Conservation (phyloP, 2,888 invertebrate species). For the Zonitis immaculata region DNA sequence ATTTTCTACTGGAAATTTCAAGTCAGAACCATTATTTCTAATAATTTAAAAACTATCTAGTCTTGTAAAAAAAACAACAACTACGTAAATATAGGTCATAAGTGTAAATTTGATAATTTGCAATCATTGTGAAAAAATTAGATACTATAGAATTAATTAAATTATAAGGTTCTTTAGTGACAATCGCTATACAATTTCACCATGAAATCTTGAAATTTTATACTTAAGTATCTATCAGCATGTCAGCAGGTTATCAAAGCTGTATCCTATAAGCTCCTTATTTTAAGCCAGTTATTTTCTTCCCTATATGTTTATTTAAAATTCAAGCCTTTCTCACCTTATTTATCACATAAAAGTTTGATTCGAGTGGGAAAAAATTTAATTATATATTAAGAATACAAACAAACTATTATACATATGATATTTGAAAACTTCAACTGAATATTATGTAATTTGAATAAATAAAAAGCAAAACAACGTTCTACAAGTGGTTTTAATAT, state of each 20-base stretch:
- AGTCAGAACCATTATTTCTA: background rate
- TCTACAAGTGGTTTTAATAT: constrained; percentile 4
- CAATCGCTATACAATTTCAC: no score
- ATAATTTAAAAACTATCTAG: background rate
- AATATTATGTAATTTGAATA: background rate
- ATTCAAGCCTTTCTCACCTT: background rate
- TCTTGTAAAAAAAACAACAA: background rate
- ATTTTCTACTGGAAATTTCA: background rate
- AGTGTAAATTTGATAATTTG: background rate
- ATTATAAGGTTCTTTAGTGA: no score
- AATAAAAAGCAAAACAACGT: background rate
- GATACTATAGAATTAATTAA: no score
- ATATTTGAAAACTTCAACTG: background rate
- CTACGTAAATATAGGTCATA: background rate
- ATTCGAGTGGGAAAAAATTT: background rate
- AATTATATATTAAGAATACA: no score
- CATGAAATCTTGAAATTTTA: no score
- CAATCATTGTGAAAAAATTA: background rate
- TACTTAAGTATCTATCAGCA: no score
- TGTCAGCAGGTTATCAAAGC: no score
- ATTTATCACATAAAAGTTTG: background rate
- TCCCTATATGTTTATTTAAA: background rate
- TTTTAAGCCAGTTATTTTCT: no score
- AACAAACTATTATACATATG: background rate
- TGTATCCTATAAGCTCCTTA: no score